Conservation (phyloP, 2,113 vertebrate genomes). For the Zosterops japonicus region DNA sequence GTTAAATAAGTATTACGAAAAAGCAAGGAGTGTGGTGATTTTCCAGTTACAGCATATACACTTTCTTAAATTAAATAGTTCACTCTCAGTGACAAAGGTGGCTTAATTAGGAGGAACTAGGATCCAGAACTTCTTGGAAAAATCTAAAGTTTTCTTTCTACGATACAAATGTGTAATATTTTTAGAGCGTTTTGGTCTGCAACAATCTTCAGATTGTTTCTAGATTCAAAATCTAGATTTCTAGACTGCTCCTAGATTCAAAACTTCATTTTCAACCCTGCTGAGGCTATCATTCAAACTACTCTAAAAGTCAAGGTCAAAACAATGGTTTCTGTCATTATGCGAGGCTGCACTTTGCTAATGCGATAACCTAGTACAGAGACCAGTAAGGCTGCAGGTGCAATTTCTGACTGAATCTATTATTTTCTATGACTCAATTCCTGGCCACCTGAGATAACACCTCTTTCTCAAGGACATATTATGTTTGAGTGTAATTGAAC, state of each 20-base stretch:
- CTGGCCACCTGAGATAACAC: neutral
- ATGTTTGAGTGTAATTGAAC: neutral
- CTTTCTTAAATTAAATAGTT: neutral
- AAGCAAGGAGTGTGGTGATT: neutral
- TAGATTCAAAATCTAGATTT: neutral
- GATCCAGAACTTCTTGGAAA: neutral
- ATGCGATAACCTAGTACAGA: neutral
- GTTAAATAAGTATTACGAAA: neutral
- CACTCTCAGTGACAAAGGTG: rapidly evolving
- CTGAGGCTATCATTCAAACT: neutral
- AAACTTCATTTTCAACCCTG: rapidly evolving
- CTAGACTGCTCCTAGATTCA: neutral
- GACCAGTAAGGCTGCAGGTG: neutral
- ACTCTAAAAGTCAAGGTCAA: neutral
- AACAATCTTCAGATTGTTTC: neutral
- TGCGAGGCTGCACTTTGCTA: neutral
- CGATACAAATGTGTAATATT: neutral
- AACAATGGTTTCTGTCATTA: neutral
- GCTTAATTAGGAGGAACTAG: neutral
- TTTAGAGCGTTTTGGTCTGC: neutral
- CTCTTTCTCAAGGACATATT: neutral
- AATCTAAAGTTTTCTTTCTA: neutral
- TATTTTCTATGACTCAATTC: neutral
- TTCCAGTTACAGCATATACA: neutral
- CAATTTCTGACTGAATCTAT: neutral